Percentiles rank a stretch among this genome's conserved stretches.
Evolutionary conservation across 2,797 vertebrate genomes (phyloP).

Genomic region (Aeoliscus strigatus): DNA sequence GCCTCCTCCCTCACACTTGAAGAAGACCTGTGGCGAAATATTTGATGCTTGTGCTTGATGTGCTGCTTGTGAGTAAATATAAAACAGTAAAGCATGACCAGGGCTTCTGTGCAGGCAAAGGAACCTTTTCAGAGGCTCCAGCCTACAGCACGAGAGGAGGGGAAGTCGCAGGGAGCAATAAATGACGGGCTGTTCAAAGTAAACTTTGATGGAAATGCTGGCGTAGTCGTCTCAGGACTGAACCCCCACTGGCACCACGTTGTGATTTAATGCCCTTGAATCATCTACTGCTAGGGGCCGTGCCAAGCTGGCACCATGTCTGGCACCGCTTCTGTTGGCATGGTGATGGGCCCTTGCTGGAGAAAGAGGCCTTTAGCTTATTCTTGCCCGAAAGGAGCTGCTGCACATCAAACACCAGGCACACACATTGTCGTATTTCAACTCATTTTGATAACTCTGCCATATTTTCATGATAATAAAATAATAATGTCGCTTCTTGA

Average conservation of each 20-base stretch:
- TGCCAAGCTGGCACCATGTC: slow-evolving; percentile 62
- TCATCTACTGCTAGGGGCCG: slow-evolving; percentile 48
- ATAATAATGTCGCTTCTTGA: too few species aligned
- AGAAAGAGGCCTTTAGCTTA: slow-evolving; percentile 43
- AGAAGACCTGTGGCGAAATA: slow-evolving; percentile 45
- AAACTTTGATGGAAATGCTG: slow-evolving; percentile 51
- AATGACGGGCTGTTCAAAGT: slow-evolving; percentile 52
- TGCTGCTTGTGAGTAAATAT: slow-evolving; percentile 42
- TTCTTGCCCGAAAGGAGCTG: slow-evolving; percentile 39
- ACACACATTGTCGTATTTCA: too few species aligned
- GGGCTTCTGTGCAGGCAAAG: slow-evolving; percentile 46
- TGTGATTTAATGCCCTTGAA: slow-evolving; percentile 69
- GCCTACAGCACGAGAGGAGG: slow-evolving; percentile 43
- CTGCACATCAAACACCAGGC: slow-evolving; percentile 31
- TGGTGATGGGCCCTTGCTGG: slow-evolving; percentile 59
- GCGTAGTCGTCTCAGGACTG: slow-evolving; percentile 35
- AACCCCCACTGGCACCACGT: slow-evolving; percentile 33
- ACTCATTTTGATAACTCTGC: too few species aligned
- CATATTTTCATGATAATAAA: too few species aligned
- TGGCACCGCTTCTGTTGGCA: slow-evolving; percentile 61
- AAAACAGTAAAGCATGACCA: slow-evolving; percentile 46
- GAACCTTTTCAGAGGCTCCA: slow-evolving; percentile 30
- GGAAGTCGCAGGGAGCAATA: slow-evolving; percentile 37
- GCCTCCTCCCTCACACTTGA: slow-evolving; percentile 28
- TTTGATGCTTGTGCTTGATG: slow-evolving; percentile 32